Evolutionary conservation across 1,140 invertebrate genomes (phyloP), one percentile per base, ranked within the genome.

Genomic region (Subanguina moxae): DNA sequence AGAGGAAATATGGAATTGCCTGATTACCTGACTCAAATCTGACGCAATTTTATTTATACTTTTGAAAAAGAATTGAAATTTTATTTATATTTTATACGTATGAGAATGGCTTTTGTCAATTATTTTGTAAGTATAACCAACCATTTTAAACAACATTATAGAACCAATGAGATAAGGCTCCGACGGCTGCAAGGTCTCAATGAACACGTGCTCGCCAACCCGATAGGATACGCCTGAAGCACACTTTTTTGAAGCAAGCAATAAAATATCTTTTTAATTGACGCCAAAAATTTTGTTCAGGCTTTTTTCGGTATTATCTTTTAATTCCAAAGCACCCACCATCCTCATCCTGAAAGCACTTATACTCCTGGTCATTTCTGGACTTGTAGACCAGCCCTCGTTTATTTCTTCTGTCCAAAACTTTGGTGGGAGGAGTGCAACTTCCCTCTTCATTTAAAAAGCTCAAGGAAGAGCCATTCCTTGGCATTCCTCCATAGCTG

Each of bases 301-400:
- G n/a, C n/a, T 38, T 38, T 38, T 38, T 38, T 38, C 32, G 32
- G 32, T 5, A 38, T 38, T 38, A 38, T 38, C 32, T 38, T 38
- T 38, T 5, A 38, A 38, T 11, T 5, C 3, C 11, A 38, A 38
- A 38, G 3, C 11, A 8, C 62, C 42, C 32, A 64, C 62, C 69
- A n/a, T 71, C 70, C 27, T 71, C 57, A 21, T 52, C 61, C 48
- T 71, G 69, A 25, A 71, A 71, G 27, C 71, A 73, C 42, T 71
- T 61, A 43, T 71, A 71, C 43, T 71, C 69, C 27, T 28, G 17
- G 62, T 71, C 61, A 27, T 72, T 69, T 27, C 69, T 45, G n/a
- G 23, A 48, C 25, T 71, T 71, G 52, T 64, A 71, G 17, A 38
- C 62, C 15, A 64, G 43, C 1, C 62, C 62, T 1, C 62, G 62